Conservation (phyloP, 1,140 invertebrate species). For the Zaprionus camerounensis region DNA sequence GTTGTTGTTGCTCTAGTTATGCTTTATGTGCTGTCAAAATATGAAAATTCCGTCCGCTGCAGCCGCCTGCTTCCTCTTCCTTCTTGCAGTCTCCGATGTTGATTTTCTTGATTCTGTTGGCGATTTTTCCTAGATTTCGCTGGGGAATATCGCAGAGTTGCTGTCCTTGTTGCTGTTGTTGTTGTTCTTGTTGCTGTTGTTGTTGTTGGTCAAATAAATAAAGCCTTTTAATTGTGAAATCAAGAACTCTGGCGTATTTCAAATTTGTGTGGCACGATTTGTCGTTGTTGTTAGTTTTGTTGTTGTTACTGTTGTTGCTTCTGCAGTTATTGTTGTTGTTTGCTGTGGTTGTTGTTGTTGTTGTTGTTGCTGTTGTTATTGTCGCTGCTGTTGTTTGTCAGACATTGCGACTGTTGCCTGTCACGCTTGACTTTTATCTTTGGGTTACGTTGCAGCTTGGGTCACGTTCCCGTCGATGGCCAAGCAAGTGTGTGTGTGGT, state of each 20-base stretch:
- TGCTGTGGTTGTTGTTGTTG: conserved; percentile 16
- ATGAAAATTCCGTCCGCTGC: conserved; percentile 39
- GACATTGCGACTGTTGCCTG: conserved; percentile 35
- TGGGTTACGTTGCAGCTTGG: conserved; percentile 31
- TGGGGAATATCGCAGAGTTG: conserved; percentile 54
- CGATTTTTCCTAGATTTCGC: conserved; percentile 32
- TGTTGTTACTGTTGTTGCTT: conserved; percentile 17
- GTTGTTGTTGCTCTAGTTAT: conserved; percentile 37
- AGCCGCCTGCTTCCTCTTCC: conserved; percentile 3
- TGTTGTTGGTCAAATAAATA: conserved; percentile 61
- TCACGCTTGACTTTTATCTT: conserved; percentile 57
- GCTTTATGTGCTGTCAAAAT: conserved; percentile 74
- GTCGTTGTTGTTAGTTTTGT: conserved; percentile 26
- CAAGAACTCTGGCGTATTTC: conserved; percentile 56
- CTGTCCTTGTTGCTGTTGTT: not conserved
- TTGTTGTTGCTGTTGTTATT: conserved; percentile 20
- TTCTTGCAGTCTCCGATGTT: conserved; percentile 16
- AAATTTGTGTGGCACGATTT: conserved; percentile 61
- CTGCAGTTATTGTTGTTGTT: conserved; percentile 17
- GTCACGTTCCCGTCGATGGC: conserved; percentile 59
- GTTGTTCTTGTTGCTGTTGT: not conserved
- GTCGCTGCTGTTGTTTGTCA: conserved; percentile 27
- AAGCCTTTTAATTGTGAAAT: conserved; percentile 77
- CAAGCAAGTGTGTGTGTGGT: conserved; percentile 10
- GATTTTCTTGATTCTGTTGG: conserved; percentile 9